These are phyloP conservation scores for Channa maculata DNA, from an alignment of 2,113 vertebrate species.

Conservation along the genomic window DNA sequence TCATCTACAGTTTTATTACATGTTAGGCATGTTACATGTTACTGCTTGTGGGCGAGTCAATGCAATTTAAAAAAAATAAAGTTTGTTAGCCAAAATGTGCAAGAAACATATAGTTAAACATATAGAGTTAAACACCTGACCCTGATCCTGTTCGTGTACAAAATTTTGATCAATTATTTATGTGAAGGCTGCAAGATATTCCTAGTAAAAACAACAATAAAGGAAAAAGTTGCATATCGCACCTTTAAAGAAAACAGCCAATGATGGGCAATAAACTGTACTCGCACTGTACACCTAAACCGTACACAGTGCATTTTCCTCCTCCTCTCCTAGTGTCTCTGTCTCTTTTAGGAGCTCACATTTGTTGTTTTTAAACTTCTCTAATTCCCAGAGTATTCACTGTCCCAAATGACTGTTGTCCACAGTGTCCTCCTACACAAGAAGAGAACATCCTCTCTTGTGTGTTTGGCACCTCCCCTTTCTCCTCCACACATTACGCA, in stretches of 20 bases:
- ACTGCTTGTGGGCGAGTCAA: too few relatives aligned
- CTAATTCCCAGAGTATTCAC: slow-evolving; percentile 75
- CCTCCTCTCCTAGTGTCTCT: slow-evolving; percentile 29
- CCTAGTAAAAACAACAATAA: too few relatives aligned
- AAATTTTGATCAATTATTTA: too few relatives aligned
- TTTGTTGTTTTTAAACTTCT: slow-evolving; percentile 83
- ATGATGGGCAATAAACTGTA: slow-evolving; percentile 40
- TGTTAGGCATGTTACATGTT: too few relatives aligned
- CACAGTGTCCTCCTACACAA: slow-evolving; percentile 69
- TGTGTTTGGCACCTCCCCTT: slow-evolving; percentile 61
- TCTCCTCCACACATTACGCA: slow-evolving; percentile 56
- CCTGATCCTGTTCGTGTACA: neutral
- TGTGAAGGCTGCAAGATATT: too few relatives aligned
- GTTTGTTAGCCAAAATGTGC: too few relatives aligned
- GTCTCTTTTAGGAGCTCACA: slow-evolving; percentile 35
- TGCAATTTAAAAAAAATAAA: too few relatives aligned
- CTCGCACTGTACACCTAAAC: slow-evolving; percentile 14
- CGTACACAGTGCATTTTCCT: slow-evolving; percentile 12
- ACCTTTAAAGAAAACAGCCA: too few relatives aligned
- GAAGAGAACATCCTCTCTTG: slow-evolving; percentile 68
- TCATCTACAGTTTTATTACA: too few relatives aligned
- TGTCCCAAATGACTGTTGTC: slow-evolving; percentile 70
- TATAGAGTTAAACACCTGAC: neutral
- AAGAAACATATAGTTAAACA: too few relatives aligned
- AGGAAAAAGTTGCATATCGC: too few relatives aligned